Conservation (phyloP, 2,797 vertebrate genomes). For the Tapera naevia region DNA sequence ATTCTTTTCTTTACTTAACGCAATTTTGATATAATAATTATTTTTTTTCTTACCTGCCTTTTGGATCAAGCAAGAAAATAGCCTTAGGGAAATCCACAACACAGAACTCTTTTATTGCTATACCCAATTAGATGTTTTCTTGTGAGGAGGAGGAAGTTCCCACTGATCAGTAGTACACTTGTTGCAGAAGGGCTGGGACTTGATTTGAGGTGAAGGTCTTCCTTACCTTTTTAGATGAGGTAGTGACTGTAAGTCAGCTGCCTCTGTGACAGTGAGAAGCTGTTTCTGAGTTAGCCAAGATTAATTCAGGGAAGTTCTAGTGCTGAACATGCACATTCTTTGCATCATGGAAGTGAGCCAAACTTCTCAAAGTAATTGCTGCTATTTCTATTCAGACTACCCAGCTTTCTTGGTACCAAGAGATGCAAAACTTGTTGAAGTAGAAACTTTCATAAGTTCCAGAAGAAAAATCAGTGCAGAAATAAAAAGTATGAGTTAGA, state of each 20-base stretch:
- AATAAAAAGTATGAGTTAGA: background rate
- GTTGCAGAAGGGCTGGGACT: background rate
- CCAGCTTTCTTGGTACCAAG: background rate
- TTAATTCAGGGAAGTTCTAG: background rate
- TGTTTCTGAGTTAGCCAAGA: background rate
- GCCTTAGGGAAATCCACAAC: background rate
- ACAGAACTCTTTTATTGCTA: background rate
- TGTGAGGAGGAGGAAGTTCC: background rate
- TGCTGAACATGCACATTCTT: slow-evolving; percentile 40
- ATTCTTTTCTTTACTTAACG: background rate
- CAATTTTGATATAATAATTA: background rate
- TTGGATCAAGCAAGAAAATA: background rate
- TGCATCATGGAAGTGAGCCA: slow-evolving; percentile 11
- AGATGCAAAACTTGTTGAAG: background rate
- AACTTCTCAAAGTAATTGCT: slow-evolving; percentile 48
- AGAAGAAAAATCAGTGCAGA: background rate
- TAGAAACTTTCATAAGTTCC: background rate
- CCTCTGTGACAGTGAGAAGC: background rate
- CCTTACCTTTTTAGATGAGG: background rate
- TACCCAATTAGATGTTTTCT: background rate
- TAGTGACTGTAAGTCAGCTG: background rate
- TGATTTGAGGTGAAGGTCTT: background rate
- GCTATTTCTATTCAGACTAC: slow-evolving; percentile 26
- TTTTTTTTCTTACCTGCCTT: background rate
- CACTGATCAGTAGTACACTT: background rate